Conservation (phyloP, 2,888 invertebrate species). For the Lamellibrachia satsuma region DNA sequence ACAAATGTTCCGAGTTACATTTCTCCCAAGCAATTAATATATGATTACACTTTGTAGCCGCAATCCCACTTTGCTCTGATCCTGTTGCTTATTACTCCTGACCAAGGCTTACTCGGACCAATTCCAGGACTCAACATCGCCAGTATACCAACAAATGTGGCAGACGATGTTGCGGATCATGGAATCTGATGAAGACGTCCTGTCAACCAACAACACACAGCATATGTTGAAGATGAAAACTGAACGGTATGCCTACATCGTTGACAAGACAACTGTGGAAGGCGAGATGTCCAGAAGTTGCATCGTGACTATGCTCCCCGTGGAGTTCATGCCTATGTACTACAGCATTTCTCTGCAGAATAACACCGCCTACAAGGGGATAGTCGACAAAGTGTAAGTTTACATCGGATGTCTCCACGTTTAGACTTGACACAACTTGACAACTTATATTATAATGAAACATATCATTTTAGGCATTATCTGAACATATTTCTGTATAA, state of each 20-base stretch:
- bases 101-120: neutral
- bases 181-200: neutral
- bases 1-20: neutral
- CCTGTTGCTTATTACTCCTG: neutral
- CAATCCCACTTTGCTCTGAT: no score
- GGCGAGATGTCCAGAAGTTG: neutral
- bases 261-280: neutral
- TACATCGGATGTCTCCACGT: neutral
- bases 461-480: neutral
- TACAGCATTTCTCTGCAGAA: neutral
- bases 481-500: no score
- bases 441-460: neutral
- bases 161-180: neutral
- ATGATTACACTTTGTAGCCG: no score
- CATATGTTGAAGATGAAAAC: neutral
- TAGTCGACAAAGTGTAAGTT: neutral
- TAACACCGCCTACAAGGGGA: constrained; percentile 10
- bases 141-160: neutral
- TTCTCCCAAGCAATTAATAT: no score
- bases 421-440: neutral
- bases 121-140: neutral
- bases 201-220: neutral
- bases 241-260: neutral
- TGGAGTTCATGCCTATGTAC: neutral
- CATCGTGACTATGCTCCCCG: neutral